Evolutionary conservation across 1,140 invertebrate genomes (phyloP).

Genomic region (Vollenhovia emeryi): DNA sequence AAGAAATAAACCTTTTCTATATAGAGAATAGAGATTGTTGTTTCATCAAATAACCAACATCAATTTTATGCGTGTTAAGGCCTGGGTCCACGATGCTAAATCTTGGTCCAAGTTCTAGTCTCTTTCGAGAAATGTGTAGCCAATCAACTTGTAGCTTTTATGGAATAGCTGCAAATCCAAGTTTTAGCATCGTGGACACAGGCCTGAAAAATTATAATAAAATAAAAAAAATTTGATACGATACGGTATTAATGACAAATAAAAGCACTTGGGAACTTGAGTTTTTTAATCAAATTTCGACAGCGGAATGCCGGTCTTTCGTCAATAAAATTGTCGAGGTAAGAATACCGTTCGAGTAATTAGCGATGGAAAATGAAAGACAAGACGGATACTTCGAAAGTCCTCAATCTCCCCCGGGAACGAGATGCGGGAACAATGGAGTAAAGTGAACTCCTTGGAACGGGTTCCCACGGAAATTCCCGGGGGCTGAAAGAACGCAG

Average conservation of each 20-base stretch:
- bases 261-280: neutral
- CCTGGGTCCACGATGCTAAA: too few species aligned
- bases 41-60: too few species aligned
- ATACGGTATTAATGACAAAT: neutral
- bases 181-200: too few species aligned
- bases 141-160: too few species aligned
- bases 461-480: conserved; percentile 31
- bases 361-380: neutral
- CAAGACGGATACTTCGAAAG: neutral
- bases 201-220: too few species aligned
- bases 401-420: neutral
- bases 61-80: too few species aligned
- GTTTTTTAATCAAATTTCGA: neutral
- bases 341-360: neutral
- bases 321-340: neutral
- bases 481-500: neutral
- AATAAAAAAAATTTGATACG: neutral
- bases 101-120: too few species aligned
- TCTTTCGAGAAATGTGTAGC: too few species aligned
- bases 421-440: neutral
- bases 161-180: too few species aligned
- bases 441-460: conserved; percentile 8
- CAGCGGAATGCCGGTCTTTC: neutral
- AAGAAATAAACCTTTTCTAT: neutral
- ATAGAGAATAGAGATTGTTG: neutral